Evolutionary conservation across 2,888 invertebrate species (phyloP).

Genomic region (Lepidochitona cinerea): DNA sequence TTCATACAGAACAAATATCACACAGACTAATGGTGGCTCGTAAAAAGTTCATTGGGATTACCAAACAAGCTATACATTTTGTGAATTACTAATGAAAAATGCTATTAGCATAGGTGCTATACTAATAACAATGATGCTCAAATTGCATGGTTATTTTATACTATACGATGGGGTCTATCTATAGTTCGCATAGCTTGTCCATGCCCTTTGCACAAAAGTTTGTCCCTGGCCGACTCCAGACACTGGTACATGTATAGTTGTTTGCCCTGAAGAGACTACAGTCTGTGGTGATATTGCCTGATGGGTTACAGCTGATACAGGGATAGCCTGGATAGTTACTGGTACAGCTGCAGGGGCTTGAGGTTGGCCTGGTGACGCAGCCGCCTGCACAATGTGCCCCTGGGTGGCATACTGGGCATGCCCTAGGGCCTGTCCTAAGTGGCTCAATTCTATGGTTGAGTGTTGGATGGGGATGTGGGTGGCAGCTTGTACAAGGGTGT

Average conservation of each 20-base stretch:
- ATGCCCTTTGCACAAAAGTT: neutral
- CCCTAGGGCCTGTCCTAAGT: constrained; percentile 51
- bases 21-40: too few relatives aligned
- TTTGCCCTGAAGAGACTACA: neutral
- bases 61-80: too few relatives aligned
- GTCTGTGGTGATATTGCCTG: neutral
- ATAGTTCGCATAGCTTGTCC: neutral
- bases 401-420: constrained; percentile 30
- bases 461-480: constrained; percentile 32
- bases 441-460: constrained; percentile 56
- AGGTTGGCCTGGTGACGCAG: neutral
- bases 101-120: too few relatives aligned
- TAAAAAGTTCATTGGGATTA: too few relatives aligned
- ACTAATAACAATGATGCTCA: too few relatives aligned
- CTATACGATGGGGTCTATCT: too few relatives aligned
- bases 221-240: neutral
- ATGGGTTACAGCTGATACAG: neutral
- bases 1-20: too few relatives aligned
- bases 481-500: constrained; percentile 29
- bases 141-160: too few relatives aligned
- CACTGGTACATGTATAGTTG: neutral
- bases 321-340: neutral
- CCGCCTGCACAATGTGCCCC: neutral
- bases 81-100: too few relatives aligned
- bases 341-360: neutral